Conservation (phyloP, 2,797 vertebrate genomes). For the Notolabrus celidotus region DNA sequence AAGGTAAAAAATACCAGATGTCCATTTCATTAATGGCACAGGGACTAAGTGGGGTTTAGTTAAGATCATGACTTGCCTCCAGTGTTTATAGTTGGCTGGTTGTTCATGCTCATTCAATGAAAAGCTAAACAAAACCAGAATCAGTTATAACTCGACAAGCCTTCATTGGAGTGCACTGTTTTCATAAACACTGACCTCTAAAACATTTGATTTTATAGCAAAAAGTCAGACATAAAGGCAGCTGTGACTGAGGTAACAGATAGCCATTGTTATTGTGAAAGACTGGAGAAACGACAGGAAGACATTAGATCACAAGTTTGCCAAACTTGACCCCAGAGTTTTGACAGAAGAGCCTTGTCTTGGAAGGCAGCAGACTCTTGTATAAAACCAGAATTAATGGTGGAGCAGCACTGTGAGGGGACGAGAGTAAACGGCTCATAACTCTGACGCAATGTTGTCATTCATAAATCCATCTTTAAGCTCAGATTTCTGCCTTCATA, state of each 20-base stretch:
- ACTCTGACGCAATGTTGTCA: constrained; percentile 28
- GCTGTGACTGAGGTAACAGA: constrained; percentile 6
- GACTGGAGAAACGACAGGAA: constrained; percentile 1
- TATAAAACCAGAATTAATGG: constrained; percentile 50
- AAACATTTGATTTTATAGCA: not conserved
- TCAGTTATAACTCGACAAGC: not conserved
- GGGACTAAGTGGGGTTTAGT: not conserved
- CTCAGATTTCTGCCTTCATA: not conserved
- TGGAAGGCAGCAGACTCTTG: constrained; percentile 32
- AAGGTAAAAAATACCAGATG: constrained; percentile 6
- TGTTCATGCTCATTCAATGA: not conserved
- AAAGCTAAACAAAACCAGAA: not conserved
- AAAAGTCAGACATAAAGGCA: not conserved
- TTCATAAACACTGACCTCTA: not conserved
- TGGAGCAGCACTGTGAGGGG: not conserved
- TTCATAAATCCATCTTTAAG: constrained; percentile 11
- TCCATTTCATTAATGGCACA: constrained; percentile 11
- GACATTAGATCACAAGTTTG: constrained; percentile 45
- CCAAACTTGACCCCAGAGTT: constrained; percentile 43
- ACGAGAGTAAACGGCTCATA: not conserved
- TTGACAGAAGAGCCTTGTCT: constrained; percentile 62
- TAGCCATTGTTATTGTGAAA: not conserved
- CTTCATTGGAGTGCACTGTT: not conserved
- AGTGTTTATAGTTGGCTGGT: constrained; percentile 5
- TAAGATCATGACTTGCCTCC: not conserved